Conservation (phyloP, 2,113 vertebrate species). For the Perca schrenkii region DNA sequence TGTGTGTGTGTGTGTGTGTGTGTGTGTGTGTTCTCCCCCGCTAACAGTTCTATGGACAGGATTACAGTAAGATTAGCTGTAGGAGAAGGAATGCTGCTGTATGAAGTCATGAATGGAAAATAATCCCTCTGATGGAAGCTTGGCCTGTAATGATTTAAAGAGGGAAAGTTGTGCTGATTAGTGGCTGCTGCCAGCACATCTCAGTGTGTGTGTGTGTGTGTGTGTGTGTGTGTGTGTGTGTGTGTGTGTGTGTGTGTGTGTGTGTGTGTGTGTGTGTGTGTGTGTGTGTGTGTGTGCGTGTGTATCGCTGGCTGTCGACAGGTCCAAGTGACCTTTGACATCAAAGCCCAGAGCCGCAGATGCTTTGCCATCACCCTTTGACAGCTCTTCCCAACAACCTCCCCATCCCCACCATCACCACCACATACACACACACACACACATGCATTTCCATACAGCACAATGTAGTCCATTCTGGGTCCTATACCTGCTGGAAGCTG, state of each 20-base stretch:
- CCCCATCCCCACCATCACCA: not conserved
- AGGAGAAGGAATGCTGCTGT: constrained; percentile 39
- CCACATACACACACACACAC: not conserved
- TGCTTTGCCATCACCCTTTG: not conserved
- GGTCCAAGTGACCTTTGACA: constrained; percentile 46
- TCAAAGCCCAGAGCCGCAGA: constrained; percentile 45
- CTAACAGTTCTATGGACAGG: constrained; percentile 19
- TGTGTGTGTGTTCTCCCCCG: constrained; percentile 10
- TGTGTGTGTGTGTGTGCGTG: not conserved
- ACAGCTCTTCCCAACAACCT: not conserved
- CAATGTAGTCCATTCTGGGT: not conserved
- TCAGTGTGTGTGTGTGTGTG: not conserved
- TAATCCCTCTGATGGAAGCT: constrained; percentile 44
- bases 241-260: not conserved
- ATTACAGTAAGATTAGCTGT: constrained; percentile 28
- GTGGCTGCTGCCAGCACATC: constrained; percentile 11
- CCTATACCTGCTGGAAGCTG: not conserved
- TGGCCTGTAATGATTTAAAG: constrained; percentile 48
- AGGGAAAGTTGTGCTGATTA: constrained; percentile 45
- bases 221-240: not conserved
- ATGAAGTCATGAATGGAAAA: constrained; percentile 39
- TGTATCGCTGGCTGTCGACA: constrained; percentile 30
- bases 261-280: not conserved
- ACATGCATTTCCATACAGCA: constrained; percentile 2
- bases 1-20: constrained; percentile 6